These are phyloP conservation scores for Morbakka virulenta DNA, from an alignment of 30 jellyfish, hydroid and myxozoan genomes.

Conservation along the genomic window DNA sequence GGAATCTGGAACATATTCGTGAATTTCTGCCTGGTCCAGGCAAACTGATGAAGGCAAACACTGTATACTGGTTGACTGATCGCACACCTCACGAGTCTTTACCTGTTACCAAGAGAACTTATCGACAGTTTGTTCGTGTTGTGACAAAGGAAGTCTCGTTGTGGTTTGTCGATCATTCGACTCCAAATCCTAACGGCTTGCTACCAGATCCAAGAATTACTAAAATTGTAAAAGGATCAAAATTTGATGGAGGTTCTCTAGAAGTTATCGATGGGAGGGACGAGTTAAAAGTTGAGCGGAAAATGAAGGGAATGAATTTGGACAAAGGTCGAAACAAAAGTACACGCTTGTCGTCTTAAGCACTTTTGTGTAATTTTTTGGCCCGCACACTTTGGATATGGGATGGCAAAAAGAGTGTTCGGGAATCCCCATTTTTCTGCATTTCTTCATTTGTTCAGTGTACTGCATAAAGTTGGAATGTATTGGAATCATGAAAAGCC, in stretches of 20 bases:
- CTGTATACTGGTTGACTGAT: constrained; percentile 54
- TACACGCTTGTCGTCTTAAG: too few relatives aligned
- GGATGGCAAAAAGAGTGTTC: too few relatives aligned
- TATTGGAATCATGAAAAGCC: too few relatives aligned
- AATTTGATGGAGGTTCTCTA: constrained; percentile 24
- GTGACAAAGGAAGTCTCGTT: constrained; percentile 53
- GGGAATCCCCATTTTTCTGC: too few relatives aligned
- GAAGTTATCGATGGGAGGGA: too few relatives aligned
- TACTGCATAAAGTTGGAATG: too few relatives aligned
- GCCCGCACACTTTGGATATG: too few relatives aligned
- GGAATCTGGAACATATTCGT: constrained; percentile 54
- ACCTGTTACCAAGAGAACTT: constrained; percentile 4
- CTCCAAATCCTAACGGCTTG: constrained; percentile 52
- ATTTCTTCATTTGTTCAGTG: too few relatives aligned
- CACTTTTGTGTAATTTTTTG: too few relatives aligned
- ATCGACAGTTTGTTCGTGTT: constrained; percentile 43
- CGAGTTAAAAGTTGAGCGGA: too few relatives aligned
- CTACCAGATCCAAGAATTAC: constrained; percentile 48
- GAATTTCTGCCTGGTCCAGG: constrained; percentile 19
- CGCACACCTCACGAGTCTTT: constrained; percentile 67
- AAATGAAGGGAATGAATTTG: too few relatives aligned
- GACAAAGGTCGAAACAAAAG: too few relatives aligned
- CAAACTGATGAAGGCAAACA: constrained; percentile 11
- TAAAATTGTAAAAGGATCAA: constrained; percentile 49
- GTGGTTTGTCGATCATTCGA: constrained; percentile 66